Evolutionary conservation across 2,888 invertebrate species (phyloP).

Genomic region (Caenorhabditis virilis): DNA sequence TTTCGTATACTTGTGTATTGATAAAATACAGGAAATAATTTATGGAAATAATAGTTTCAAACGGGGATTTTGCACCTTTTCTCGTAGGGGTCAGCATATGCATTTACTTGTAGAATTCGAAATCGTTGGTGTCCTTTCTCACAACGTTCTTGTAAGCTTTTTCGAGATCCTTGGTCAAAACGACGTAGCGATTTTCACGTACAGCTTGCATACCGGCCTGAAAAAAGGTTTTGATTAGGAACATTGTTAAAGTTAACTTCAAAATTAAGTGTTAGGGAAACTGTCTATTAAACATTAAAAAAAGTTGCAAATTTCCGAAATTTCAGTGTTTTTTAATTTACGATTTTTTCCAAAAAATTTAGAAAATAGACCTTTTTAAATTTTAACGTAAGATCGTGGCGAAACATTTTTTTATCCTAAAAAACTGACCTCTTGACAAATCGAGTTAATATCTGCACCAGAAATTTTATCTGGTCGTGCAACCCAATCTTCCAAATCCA

Average conservation of each 20-base stretch:
- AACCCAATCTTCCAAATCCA: constrained; percentile 95
- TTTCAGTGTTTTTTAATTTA: too few species aligned
- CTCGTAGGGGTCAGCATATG: too few species aligned
- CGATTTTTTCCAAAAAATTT: too few species aligned
- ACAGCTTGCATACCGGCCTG: constrained; percentile 99
- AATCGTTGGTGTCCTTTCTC: constrained; percentile 98
- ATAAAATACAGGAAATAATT: too few species aligned
- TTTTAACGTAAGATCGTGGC: neutral
- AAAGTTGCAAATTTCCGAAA: neutral
- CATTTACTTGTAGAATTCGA: constrained; percentile 95
- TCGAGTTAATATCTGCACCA: constrained; percentile 98
- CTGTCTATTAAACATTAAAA: constrained; percentile 1
- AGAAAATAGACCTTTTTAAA: too few species aligned
- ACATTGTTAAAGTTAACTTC: too few species aligned
- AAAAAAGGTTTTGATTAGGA: constrained; percentile 45
- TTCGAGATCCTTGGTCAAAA: constrained; percentile 97
- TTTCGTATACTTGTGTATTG: too few species aligned
- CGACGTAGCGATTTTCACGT: constrained; percentile 96
- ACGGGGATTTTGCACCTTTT: too few species aligned
- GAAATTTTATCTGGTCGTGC: constrained; percentile 97
- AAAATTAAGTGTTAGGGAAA: too few species aligned
- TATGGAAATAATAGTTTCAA: too few species aligned
- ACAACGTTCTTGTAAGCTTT: constrained; percentile 99
- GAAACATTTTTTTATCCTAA: too few species aligned
- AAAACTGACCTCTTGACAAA: constrained; percentile 88